Conservation (phyloP, 2,113 vertebrate species). For the Lophius piscatorius region DNA sequence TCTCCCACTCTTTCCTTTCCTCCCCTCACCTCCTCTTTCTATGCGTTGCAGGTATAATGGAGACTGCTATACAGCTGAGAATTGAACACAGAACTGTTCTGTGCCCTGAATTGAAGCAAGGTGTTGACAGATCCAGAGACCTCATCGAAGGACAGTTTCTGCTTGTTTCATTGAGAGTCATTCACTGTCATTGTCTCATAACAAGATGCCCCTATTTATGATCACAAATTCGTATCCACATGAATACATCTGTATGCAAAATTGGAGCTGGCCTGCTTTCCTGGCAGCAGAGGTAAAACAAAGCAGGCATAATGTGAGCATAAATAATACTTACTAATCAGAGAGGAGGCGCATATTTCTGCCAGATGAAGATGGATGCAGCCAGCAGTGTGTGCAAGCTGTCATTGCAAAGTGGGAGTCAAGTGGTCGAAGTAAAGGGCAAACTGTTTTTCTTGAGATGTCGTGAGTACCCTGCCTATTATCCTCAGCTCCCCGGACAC, state of each 20-base stretch:
- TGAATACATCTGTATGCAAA: slow-evolving; percentile 1
- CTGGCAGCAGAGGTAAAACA: slow-evolving; percentile 23
- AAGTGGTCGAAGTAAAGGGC: slow-evolving; percentile 1
- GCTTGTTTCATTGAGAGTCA: slow-evolving; percentile 65
- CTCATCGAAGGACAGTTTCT: slow-evolving; percentile 51
- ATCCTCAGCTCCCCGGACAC: slow-evolving; percentile 19
- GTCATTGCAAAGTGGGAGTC: slow-evolving; percentile 19
- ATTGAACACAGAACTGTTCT: slow-evolving; percentile 63
- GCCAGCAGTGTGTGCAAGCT: slow-evolving; percentile 15
- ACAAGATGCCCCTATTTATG: not conserved
- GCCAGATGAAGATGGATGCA: slow-evolving; percentile 8
- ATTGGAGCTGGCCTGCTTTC: slow-evolving; percentile 16
- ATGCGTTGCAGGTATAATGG: slow-evolving; percentile 60
- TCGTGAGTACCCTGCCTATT: not conserved
- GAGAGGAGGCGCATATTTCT: slow-evolving; percentile 5
- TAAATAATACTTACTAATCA: slow-evolving; percentile 37
- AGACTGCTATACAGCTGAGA: slow-evolving; percentile 68
- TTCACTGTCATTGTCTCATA: not conserved
- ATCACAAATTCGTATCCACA: not conserved
- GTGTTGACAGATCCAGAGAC: slow-evolving; percentile 44
- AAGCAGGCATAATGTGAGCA: slow-evolving; percentile 21
- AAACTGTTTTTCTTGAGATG: slow-evolving; percentile 24
- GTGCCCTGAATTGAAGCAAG: slow-evolving; percentile 47
- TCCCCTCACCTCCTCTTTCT: slow-evolving; percentile 15
- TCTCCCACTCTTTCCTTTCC: not conserved